Base-by-base conservation (phyloP, 2,113 vertebrate genomes). In the Clarias gariepinus region DNA sequence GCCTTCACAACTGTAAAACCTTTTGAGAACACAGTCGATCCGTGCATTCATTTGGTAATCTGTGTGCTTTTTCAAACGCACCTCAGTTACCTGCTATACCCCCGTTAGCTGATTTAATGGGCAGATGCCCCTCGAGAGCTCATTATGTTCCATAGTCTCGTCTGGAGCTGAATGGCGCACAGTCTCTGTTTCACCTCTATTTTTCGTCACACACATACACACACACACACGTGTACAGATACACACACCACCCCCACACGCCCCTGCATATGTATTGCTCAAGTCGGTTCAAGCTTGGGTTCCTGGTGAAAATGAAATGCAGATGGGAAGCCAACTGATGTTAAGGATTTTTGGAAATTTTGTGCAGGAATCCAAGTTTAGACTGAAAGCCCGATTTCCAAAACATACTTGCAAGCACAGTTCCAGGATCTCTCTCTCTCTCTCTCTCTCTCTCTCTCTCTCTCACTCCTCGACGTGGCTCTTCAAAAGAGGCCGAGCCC, bases 51-150 rank as follows among this genome's bases (percentile, higher is more conserved):
- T 74, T 61, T 61, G 79, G 30, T 47, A 33, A 21, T 81, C 9
- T 63, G 23, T 76, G 53, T 61, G 73, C 80, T 30, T 73, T 25
- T 83, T 66, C 36, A 71, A 25, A 36, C 7, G n/a, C 69, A 58
- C 57, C 64, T 60, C 61, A 23, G 57, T 55, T 66, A 84, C 78
- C 87, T 84, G 77, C 81, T 86, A 15, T 71, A 58, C 36, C 33
- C 60, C 73, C 71, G 73, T 89, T 79, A 77, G 83, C 86, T 81
- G 86, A 60, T 87, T 87, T 89, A 89, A 87, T 74, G 82, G 64
- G 80, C 80, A 73, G 64, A 87, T 83, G 84, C 83, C 89, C 84
- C 86, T 84, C 47, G 89, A 88, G 89, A 83, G 82, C 87, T 88
- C 84, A 86, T 88, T 90, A 90, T 88, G 53, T 80, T 82, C 73